Evolutionary conservation across 2,797 vertebrate species (phyloP).

Genomic region (Triplophysa bombifrons): DNA sequence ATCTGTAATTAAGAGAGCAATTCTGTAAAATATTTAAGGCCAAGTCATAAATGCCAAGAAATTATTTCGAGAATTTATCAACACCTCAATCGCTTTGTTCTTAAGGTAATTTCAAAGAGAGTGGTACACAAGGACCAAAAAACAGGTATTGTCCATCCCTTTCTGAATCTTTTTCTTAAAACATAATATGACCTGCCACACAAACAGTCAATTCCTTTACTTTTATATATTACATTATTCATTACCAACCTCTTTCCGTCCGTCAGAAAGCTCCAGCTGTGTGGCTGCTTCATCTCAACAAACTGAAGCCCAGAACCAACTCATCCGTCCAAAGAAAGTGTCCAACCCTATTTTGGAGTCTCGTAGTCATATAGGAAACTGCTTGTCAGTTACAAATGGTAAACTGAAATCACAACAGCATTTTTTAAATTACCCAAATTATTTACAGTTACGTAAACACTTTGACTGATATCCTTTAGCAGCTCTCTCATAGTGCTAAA

Average conservation of each 20-base stretch:
- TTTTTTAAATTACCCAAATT: not conserved
- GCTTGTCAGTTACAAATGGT: constrained; percentile 73
- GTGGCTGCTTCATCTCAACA: constrained; percentile 20
- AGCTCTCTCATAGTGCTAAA: too few relatives aligned
- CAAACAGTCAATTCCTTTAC: not conserved
- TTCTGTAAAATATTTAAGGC: too few relatives aligned
- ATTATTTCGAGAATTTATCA: not conserved
- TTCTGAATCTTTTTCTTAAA: not conserved
- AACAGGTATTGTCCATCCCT: constrained; percentile 4
- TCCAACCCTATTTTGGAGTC: constrained; percentile 66
- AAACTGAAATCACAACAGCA: constrained; percentile 26
- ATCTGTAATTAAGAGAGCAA: too few relatives aligned
- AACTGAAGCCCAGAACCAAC: constrained; percentile 55
- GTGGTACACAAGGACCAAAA: constrained; percentile 7
- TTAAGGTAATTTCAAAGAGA: constrained; percentile 24
- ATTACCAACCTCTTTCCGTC: not conserved
- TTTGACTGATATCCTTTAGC: too few relatives aligned
- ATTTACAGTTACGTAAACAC: too few relatives aligned
- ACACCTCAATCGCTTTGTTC: not conserved
- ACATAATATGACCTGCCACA: not conserved
- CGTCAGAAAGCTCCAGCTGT: constrained; percentile 55
- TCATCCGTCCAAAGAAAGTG: constrained; percentile 68
- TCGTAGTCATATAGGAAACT: constrained; percentile 66
- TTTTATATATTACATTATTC: not conserved
- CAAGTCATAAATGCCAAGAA: too few relatives aligned